Evolutionary conservation across 2,888 invertebrate genomes (phyloP).

Genomic region (Trimorus sp.): DNA sequence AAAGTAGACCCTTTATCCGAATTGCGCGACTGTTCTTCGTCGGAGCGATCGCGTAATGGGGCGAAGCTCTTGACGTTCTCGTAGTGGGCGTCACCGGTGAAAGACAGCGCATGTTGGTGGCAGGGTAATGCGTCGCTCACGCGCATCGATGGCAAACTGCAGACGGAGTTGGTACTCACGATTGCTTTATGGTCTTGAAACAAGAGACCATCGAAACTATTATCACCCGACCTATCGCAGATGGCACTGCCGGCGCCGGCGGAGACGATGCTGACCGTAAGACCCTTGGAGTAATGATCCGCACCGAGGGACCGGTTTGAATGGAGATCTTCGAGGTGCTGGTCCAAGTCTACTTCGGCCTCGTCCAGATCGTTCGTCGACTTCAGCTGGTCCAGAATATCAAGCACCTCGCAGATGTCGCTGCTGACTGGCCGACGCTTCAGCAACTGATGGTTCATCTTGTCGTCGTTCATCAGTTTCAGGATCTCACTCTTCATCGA

Average conservation of each 20-base stretch:
- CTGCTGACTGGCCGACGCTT: constrained; percentile 90
- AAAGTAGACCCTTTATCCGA: constrained; percentile 55
- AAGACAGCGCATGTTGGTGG: constrained; percentile 79
- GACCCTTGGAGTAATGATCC: constrained; percentile 78
- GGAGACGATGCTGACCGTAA: constrained; percentile 78
- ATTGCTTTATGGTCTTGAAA: constrained; percentile 69
- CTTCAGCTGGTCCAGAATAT: constrained; percentile 86
- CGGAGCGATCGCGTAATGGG: constrained; percentile 70
- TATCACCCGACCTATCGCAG: constrained; percentile 68
- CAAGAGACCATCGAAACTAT: constrained; percentile 69
- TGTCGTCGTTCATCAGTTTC: constrained; percentile 83
- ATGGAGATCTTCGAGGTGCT: constrained; percentile 86
- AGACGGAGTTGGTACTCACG: constrained; percentile 78
- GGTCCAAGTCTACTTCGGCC: constrained; percentile 86
- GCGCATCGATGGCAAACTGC: constrained; percentile 79
- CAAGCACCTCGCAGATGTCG: constrained; percentile 82
- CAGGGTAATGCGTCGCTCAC: constrained; percentile 75
- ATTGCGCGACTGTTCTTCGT: neutral
- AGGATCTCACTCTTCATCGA: constrained; percentile 82
- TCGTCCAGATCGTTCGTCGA: constrained; percentile 84
- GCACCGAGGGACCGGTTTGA: constrained; percentile 82
- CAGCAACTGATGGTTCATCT: constrained; percentile 84
- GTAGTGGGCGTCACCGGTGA: constrained; percentile 78
- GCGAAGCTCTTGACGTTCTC: constrained; percentile 77
- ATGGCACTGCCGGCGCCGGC: constrained; percentile 77